Evolutionary conservation across 2,888 invertebrate species (phyloP).

Genomic region (Eupithecia subumbrata): DNA sequence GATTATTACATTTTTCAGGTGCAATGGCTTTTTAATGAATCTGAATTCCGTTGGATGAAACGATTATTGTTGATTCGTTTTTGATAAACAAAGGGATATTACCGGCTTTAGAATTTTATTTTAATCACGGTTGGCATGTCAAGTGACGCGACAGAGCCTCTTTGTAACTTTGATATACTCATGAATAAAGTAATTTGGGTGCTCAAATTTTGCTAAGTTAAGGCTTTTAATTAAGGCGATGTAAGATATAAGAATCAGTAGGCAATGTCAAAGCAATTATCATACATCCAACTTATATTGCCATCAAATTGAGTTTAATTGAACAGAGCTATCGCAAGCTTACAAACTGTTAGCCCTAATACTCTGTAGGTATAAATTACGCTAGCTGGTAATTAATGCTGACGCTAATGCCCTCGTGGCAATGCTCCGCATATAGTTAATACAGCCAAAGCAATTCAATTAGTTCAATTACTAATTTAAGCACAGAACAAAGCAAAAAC

Average conservation of each 20-base stretch:
- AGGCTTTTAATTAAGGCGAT: background rate
- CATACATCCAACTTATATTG: conserved; percentile 7
- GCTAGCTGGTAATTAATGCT: conserved; percentile 41
- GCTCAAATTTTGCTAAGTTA: background rate
- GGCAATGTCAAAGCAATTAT: conserved; percentile 13
- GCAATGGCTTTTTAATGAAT: conserved; percentile 40
- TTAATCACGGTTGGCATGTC: conserved; percentile 11
- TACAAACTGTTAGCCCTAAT: conserved; percentile 30
- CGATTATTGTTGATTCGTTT: conserved; percentile 25
- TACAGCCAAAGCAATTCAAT: conserved; percentile 40
- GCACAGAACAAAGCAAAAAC: conserved; percentile 19
- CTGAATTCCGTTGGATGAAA: conserved; percentile 27
- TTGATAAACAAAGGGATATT: conserved; percentile 20
- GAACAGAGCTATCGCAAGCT: conserved; percentile 17
- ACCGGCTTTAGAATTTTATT: conserved; percentile 16
- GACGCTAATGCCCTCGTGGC: conserved; percentile 40
- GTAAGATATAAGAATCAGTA: background rate
- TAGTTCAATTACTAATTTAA: conserved; percentile 38
- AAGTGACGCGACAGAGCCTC: conserved; percentile 1
- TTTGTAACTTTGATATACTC: conserved; percentile 23
- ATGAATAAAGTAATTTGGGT: conserved; percentile 21
- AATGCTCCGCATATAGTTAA: conserved; percentile 34
- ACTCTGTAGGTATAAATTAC: conserved; percentile 40
- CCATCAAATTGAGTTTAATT: conserved; percentile 16
- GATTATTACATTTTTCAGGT: conserved; percentile 69